Percentiles rank a stretch among this genome's conserved stretches.
phyloP scores from a whole-genome alignment of 2,797 vertebrate species.

The Muscicapa striata region DNA sequence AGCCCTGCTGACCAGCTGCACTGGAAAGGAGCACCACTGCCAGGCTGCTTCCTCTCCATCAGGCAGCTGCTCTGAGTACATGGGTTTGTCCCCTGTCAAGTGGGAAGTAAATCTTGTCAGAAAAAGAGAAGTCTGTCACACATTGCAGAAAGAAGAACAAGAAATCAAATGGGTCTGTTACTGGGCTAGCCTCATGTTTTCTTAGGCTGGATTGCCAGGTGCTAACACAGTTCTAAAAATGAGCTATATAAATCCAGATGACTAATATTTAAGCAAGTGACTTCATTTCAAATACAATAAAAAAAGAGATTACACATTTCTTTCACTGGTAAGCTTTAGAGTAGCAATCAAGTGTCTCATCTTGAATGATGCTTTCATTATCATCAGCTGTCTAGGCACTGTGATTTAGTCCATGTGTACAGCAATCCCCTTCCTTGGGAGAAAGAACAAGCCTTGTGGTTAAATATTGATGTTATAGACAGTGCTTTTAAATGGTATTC shows the following conservation, averaged over 20 bases:
- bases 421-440: conserved; percentile 9
- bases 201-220: conserved; percentile 36
- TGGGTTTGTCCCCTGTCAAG: not conserved
- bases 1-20: not conserved
- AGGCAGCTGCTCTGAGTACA: not conserved
- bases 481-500: not conserved
- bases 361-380: conserved; percentile 34
- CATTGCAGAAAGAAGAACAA: not conserved
- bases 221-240: conserved; percentile 26
- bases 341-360: conserved; percentile 30
- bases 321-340: conserved; percentile 17
- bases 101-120: not conserved
- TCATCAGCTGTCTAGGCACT: conserved; percentile 31
- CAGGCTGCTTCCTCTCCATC: not conserved
- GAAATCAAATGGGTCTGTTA: not conserved
- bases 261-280: conserved; percentile 44
- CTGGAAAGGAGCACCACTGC: not conserved
- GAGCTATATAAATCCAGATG: conserved; percentile 28
- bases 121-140: not conserved
- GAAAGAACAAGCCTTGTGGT: not conserved
- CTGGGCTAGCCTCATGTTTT: conserved; percentile 26
- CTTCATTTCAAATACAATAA: conserved; percentile 40
- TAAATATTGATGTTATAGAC: conserved; percentile 49
- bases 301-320: conserved; percentile 5
- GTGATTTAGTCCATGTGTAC: conserved; percentile 5